Conservation (phyloP, 2,888 invertebrate genomes). For the Rhagophthalmus giganteus region DNA sequence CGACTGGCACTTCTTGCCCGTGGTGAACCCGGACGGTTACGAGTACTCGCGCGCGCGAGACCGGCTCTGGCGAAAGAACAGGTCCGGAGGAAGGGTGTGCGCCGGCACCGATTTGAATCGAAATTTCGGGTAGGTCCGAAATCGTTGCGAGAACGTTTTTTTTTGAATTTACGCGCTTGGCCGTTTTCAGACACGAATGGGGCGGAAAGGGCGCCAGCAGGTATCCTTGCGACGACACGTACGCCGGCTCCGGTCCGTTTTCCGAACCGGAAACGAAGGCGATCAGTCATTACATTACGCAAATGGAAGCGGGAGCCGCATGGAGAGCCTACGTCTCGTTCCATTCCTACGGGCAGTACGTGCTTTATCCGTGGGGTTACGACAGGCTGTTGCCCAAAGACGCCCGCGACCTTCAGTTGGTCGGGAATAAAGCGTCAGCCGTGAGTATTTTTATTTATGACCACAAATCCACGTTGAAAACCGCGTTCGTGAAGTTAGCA, state of each 20-base stretch:
- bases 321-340: constrained; percentile 76
- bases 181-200: constrained; percentile 74
- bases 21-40: constrained; percentile 85
- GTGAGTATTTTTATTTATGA: too few species aligned
- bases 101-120: constrained; percentile 82
- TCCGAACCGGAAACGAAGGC: constrained; percentile 86
- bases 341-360: constrained; percentile 85
- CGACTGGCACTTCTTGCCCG: constrained; percentile 79
- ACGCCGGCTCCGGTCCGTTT: constrained; percentile 75
- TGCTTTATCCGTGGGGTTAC: constrained; percentile 87
- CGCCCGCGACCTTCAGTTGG: constrained; percentile 67
- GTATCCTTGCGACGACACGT: constrained; percentile 81
- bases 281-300: constrained; percentile 59
- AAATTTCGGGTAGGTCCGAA: constrained; percentile 75
- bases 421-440: constrained; percentile 71
- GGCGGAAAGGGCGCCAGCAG: constrained; percentile 82
- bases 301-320: constrained; percentile 52
- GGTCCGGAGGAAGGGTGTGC: constrained; percentile 65
- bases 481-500: too few species aligned
- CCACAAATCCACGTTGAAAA: too few species aligned
- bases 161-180: too few species aligned
- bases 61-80: constrained; percentile 82
- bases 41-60: constrained; percentile 80
- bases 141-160: too few species aligned
- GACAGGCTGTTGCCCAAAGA: constrained; percentile 72